phyloP scores from a whole-genome alignment of 1,140 invertebrate species.

The Centruroides sculpturatus region DNA sequence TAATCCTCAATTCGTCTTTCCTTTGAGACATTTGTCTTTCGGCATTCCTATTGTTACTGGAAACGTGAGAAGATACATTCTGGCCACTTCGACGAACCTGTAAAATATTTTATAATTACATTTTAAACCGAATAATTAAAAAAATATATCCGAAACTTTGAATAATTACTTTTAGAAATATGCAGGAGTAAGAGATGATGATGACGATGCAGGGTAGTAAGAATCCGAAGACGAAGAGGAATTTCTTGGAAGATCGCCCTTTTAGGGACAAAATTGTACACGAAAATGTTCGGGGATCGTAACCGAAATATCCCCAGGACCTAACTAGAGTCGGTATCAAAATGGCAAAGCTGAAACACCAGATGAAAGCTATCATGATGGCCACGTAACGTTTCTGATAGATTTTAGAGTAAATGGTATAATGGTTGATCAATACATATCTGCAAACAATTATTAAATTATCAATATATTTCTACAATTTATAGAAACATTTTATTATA shows the following conservation, averaged over 20 bases:
- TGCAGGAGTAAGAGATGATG: conserved; percentile 48
- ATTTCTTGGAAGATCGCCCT: conserved; percentile 63
- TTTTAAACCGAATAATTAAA: background rate
- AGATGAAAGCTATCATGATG: conserved; percentile 40
- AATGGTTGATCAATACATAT: conserved; percentile 64
- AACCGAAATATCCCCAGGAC: conserved; percentile 62
- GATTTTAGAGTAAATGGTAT: conserved; percentile 53
- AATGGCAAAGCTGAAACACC: conserved; percentile 48
- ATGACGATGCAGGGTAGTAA: conserved; percentile 65
- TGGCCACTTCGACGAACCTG: background rate
- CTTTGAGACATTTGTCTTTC: background rate
- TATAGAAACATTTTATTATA: too few species aligned
- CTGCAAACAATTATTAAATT: conserved; percentile 34
- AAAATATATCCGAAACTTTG: background rate
- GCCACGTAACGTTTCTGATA: conserved; percentile 39
- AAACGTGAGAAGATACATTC: conserved; percentile 53
- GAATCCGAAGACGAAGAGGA: conserved; percentile 66
- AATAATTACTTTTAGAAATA: conserved; percentile 9
- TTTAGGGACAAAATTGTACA: conserved; percentile 38
- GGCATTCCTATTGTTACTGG: conserved; percentile 29
- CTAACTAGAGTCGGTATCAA: conserved; percentile 58
- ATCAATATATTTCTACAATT: too few species aligned
- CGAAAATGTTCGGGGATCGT: conserved; percentile 35
- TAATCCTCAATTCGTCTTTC: conserved; percentile 39
- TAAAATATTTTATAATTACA: background rate